Conservation (phyloP, 2,113 vertebrate genomes). For the Myocastor coypus region DNA sequence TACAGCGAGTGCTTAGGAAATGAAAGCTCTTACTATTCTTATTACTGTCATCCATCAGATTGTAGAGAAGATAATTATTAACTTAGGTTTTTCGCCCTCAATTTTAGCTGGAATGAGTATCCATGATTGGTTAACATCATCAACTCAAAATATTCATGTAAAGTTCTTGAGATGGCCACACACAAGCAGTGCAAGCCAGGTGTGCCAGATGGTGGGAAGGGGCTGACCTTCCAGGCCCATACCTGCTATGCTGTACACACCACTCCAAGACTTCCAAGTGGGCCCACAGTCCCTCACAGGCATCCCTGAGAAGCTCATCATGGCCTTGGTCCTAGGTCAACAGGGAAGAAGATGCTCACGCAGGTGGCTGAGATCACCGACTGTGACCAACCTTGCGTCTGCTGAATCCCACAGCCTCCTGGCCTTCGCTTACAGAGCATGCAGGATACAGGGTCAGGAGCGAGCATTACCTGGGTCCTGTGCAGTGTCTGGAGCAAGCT, state of each 20-base stretch:
- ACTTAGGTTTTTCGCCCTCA: not conserved
- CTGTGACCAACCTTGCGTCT: not conserved
- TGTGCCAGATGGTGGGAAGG: not conserved
- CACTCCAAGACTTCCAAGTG: slow-evolving; percentile 95
- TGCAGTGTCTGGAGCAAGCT: slow-evolving; percentile 92
- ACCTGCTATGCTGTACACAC: slow-evolving; percentile 94
- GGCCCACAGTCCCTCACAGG: slow-evolving; percentile 92
- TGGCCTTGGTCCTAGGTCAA: slow-evolving; percentile 86
- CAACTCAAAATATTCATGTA: not conserved
- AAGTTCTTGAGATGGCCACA: not conserved
- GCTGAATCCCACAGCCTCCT: not conserved
- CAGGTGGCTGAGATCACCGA: not conserved
- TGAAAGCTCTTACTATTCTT: not conserved
- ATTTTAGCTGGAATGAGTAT: not conserved
- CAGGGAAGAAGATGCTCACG: not conserved
- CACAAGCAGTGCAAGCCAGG: accelerated
- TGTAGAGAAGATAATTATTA: not conserved
- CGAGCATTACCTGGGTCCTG: slow-evolving; percentile 88
- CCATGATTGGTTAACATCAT: not conserved
- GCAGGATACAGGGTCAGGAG: not conserved
- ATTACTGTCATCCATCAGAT: not conserved
- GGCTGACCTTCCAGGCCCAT: slow-evolving; percentile 1
- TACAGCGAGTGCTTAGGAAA: not conserved
- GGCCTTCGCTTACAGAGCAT: not conserved
- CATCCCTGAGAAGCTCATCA: slow-evolving; percentile 92